These are phyloP conservation scores for Colossoma macropomum DNA, from an alignment of 2,113 vertebrate species.

Conservation along the genomic window DNA sequence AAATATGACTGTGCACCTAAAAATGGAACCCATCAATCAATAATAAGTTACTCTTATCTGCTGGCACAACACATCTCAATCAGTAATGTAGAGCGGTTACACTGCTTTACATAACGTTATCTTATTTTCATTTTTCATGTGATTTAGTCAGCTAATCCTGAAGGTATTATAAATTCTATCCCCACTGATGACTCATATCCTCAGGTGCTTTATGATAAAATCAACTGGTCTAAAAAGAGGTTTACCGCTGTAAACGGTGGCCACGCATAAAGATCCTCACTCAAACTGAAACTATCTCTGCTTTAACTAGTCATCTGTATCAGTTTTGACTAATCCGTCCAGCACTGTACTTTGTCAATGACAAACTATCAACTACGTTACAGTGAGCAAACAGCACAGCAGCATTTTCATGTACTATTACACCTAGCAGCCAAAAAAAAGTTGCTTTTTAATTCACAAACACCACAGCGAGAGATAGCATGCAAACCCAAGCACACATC, in stretches of 20 bases:
- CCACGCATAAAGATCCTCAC: not conserved
- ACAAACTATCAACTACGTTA: not conserved
- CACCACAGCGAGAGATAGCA: too few relatives aligned
- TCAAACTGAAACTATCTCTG: too few relatives aligned
- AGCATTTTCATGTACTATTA: too few relatives aligned
- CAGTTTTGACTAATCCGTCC: not conserved
- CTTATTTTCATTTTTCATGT: not conserved
- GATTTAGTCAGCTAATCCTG: not conserved
- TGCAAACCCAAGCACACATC: not conserved
- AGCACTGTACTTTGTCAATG: not conserved
- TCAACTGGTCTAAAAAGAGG: not conserved
- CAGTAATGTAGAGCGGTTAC: not conserved
- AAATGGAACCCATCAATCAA: not conserved
- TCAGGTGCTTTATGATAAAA: constrained; percentile 25
- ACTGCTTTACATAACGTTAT: not conserved
- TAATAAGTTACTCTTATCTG: not conserved
- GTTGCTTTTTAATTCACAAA: too few relatives aligned
- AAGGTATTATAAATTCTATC: not conserved
- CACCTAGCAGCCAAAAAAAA: too few relatives aligned
- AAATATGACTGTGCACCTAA: not conserved
- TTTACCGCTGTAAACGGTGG: not conserved
- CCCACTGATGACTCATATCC: not conserved
- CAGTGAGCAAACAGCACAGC: too few relatives aligned
- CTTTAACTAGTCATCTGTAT: not conserved
- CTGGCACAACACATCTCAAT: not conserved